Base-by-base conservation (phyloP, 2,797 vertebrate species). In the Cossypha heuglini region DNA sequence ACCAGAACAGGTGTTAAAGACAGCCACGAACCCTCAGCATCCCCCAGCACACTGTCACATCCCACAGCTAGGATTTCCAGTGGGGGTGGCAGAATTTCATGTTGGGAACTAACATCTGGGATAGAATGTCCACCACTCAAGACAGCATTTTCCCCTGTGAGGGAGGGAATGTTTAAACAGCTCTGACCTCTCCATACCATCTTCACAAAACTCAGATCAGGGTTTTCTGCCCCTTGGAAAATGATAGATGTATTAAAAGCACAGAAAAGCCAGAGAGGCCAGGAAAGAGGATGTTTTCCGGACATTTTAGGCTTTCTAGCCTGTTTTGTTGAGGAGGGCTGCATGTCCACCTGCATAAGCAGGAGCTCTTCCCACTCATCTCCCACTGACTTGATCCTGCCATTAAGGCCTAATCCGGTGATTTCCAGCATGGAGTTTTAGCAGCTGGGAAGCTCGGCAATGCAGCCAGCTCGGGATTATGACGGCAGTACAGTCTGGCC, bases 391-490 rank as follows among this genome's bases (percentile, higher is more conserved):
- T 90, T 94, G 91, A 96, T 95, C 92, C 76, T 92, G 66, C 94
- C 86, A 94, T 97, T 96, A 97, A 77, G 59, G 67, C 54, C 69
- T 97, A 97, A 97, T 96, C 96, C 22, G 0, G 31, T 0, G 48
- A 90, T 94, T 94, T 95, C 80, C 62, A 76, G 90, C 4, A 1
- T 11, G 26, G 33, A 16, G 11, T 33, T 94, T 84, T 10, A 91
- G 76, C 0, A 2, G 42, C 75, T 77, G 75, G 86, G 85, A 90
- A 91, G 79, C 64, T 79, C 20, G 0, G 4, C 6, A 2, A 11
- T 11, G 77, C 64, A 72, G 92, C 68, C 35, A 86, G 93, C 72
- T 79, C 3, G 2, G 89, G 93, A 94, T 97, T 94, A 97, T 82
- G 80, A 94, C 3, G 13, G 74, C 6, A 21, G 54, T 10, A 0